phyloP scores from a whole-genome alignment of 2,113 vertebrate genomes.

The Oophaga pumilio region DNA sequence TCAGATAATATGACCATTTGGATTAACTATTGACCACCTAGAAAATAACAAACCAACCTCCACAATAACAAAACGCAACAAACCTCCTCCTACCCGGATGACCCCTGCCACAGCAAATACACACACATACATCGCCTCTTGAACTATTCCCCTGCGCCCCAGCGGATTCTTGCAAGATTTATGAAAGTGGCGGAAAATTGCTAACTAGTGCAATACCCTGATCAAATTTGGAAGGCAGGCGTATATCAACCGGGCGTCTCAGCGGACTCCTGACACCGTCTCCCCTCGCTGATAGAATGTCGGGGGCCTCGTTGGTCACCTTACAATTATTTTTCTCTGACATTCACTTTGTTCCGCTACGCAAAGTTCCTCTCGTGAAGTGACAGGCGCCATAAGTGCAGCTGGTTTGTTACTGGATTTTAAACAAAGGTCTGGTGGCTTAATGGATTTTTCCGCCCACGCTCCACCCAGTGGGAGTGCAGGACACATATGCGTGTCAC shows the following conservation, averaged over 20 bases:
- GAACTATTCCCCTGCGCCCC: constrained; percentile 28
- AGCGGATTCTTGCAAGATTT: constrained; percentile 51
- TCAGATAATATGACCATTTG: too few species aligned
- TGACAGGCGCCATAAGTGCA: constrained; percentile 56
- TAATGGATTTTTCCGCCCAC: constrained; percentile 57
- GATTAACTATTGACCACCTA: not conserved
- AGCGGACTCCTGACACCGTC: constrained; percentile 20
- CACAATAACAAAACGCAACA: not conserved
- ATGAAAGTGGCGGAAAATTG: constrained; percentile 51
- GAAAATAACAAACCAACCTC: not conserved
- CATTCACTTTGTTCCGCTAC: constrained; percentile 35
- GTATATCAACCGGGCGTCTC: constrained; percentile 45
- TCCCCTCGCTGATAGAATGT: constrained; percentile 42
- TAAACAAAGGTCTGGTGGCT: constrained; percentile 53
- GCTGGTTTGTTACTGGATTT: constrained; percentile 49
- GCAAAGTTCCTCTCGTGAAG: constrained; percentile 23
- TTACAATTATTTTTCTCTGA: constrained; percentile 52
- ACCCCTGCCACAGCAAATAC: constrained; percentile 39
- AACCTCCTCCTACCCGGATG: not conserved
- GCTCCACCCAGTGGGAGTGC: constrained; percentile 33
- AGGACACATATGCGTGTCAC: constrained; percentile 27
- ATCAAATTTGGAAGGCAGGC: constrained; percentile 54
- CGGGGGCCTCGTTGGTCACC: constrained; percentile 32
- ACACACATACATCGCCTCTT: too few species aligned
- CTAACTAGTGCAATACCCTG: constrained; percentile 53